Evolutionary conservation across 2,888 invertebrate genomes (phyloP).

Genomic region (Synanthedon vespiformis): DNA sequence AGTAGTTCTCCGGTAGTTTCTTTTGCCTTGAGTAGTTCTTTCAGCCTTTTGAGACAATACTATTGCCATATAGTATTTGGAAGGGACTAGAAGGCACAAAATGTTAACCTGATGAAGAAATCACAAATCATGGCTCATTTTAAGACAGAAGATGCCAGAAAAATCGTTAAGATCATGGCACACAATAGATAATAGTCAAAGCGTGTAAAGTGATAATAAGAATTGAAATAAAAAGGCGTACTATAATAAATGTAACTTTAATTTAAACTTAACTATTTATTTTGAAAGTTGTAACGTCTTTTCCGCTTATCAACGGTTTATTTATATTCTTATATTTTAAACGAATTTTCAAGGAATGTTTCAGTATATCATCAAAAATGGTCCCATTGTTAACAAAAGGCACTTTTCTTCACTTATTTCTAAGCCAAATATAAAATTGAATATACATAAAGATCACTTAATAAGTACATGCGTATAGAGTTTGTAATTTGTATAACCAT

Average conservation of each 20-base stretch:
- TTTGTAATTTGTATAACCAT: neutral
- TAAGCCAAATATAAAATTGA: slow-evolving; percentile 24
- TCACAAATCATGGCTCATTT: too few species aligned
- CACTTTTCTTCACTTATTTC: slow-evolving; percentile 29
- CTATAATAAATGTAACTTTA: slow-evolving; percentile 40
- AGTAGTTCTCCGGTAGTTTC: too few species aligned
- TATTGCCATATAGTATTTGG: too few species aligned
- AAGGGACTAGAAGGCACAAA: too few species aligned
- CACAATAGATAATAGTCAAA: too few species aligned
- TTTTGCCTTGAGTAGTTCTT: too few species aligned
- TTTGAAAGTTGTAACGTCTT: slow-evolving; percentile 46
- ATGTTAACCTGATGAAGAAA: too few species aligned
- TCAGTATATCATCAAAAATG: slow-evolving; percentile 50
- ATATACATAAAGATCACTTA: slow-evolving; percentile 28
- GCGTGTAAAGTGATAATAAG: too few species aligned
- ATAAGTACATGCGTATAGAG: slow-evolving; percentile 35
- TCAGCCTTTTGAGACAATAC: too few species aligned
- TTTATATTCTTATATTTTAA: too few species aligned
- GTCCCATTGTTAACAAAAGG: slow-evolving; percentile 49
- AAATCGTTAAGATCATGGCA: too few species aligned
- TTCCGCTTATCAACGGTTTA: slow-evolving; percentile 31
- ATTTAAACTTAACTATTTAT: slow-evolving; percentile 56
- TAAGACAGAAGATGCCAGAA: too few species aligned
- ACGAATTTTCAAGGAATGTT: slow-evolving; percentile 53
- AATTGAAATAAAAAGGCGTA: slow-evolving; percentile 7